These are phyloP conservation scores for Tryphoninae sp. DNA, from an alignment of 2,888 invertebrate genomes.

Conservation along the genomic window DNA sequence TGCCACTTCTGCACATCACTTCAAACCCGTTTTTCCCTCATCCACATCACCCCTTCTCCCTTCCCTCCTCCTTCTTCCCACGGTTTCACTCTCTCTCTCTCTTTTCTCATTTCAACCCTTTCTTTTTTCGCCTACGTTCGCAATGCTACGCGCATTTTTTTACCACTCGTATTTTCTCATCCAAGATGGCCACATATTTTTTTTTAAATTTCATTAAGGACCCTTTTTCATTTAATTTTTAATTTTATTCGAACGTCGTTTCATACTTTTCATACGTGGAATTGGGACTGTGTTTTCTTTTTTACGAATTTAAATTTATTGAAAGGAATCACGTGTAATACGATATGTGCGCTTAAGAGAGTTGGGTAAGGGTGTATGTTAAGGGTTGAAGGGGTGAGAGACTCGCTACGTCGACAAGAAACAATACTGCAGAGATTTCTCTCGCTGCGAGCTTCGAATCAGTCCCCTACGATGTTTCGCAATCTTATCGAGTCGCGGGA, in stretches of 20 bases:
- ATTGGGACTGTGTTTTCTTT: too few species aligned
- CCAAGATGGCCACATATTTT: slow-evolving; percentile 41
- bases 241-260: not conserved
- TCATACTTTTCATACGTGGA: not conserved
- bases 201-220: not conserved
- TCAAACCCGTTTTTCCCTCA: slow-evolving; percentile 46
- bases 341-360: slow-evolving; percentile 26
- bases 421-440: slow-evolving; percentile 29
- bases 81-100: slow-evolving; percentile 41
- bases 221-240: not conserved
- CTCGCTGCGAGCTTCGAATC: slow-evolving; percentile 16
- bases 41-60: slow-evolving; percentile 9
- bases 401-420: slow-evolving; percentile 49
- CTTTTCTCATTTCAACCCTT: slow-evolving; percentile 16
- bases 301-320: not conserved
- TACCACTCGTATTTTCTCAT: slow-evolving; percentile 23
- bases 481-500: slow-evolving; percentile 48
- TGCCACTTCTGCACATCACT: slow-evolving; percentile 49
- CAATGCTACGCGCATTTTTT: slow-evolving; percentile 24
- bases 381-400: not conserved
- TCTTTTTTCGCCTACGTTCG: not conserved
- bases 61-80: slow-evolving; percentile 14
- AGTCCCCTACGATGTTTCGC: slow-evolving; percentile 30
- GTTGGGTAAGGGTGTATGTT: slow-evolving; percentile 5
- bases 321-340: not conserved